Conservation (phyloP, 2,113 vertebrate species). For the Ovibos moschatus region DNA sequence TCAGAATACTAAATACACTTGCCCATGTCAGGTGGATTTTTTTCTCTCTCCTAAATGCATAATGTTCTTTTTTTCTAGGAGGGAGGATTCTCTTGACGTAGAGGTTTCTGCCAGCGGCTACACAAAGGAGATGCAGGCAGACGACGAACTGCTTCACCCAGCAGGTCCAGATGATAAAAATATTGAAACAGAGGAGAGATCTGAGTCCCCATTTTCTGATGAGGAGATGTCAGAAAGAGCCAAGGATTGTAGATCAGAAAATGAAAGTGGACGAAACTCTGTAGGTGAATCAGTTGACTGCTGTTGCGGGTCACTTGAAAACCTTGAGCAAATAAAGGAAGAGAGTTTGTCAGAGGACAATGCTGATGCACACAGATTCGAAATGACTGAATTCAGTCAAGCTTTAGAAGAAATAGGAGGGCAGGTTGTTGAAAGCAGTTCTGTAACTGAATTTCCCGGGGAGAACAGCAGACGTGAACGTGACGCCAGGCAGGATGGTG, state of each 20-base stretch:
- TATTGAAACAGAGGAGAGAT: slow-evolving; percentile 54
- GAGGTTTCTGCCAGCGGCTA: slow-evolving; percentile 95
- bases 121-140: slow-evolving; percentile 89
- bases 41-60: neutral
- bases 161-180: slow-evolving; percentile 78
- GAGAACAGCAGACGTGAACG: slow-evolving; percentile 17
- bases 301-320: neutral
- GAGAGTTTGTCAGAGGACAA: neutral
- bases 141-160: slow-evolving; percentile 85
- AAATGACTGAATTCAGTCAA: slow-evolving; percentile 82
- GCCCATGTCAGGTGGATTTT: neutral
- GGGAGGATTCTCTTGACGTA: slow-evolving; percentile 88
- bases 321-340: neutral
- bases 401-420: slow-evolving; percentile 84
- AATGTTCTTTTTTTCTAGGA: slow-evolving; percentile 76
- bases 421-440: slow-evolving; percentile 61
- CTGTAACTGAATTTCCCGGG: slow-evolving; percentile 25
- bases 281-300: slow-evolving; percentile 19
- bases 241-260: neutral
- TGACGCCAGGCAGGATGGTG: slow-evolving; percentile 40
- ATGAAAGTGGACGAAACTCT: neutral
- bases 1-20: neutral
- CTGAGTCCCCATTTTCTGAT: slow-evolving; percentile 4
- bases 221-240: slow-evolving; percentile 61
- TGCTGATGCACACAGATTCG: slow-evolving; percentile 46